phyloP scores from a whole-genome alignment of 2,888 invertebrate genomes.

The Scotopteryx bipunctaria region DNA sequence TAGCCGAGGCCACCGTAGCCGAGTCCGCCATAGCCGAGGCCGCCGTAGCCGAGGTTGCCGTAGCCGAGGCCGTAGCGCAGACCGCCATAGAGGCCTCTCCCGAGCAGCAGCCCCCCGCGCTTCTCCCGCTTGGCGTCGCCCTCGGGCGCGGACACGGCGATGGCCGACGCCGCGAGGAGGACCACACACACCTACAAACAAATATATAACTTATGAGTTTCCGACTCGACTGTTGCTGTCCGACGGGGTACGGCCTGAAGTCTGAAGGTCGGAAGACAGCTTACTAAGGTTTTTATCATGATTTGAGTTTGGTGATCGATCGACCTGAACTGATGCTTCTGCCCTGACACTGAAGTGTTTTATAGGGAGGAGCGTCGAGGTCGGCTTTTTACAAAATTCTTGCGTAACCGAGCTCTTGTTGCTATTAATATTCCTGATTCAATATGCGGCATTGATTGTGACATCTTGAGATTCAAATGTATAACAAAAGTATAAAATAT shows the following conservation, averaged over 20 bases:
- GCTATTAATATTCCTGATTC: slow-evolving; percentile 29
- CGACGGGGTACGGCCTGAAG: too few species aligned
- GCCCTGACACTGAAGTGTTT: slow-evolving; percentile 28
- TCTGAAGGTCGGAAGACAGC: slow-evolving; percentile 30
- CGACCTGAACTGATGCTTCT: slow-evolving; percentile 33
- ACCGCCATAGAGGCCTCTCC: too few species aligned
- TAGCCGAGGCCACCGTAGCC: slow-evolving; percentile 33
- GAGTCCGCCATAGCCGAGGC: slow-evolving; percentile 28
- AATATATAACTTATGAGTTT: too few species aligned
- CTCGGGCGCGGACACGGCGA: slow-evolving; percentile 5
- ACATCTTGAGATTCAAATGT: slow-evolving; percentile 12
- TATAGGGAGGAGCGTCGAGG: slow-evolving; percentile 38
- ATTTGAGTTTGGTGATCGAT: slow-evolving; percentile 17
- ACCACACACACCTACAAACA: slow-evolving; percentile 44
- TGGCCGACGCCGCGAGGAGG: slow-evolving; percentile 43
- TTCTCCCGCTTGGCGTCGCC: slow-evolving; percentile 48
- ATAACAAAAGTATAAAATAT: slow-evolving; percentile 6
- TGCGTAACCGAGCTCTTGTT: slow-evolving; percentile 37
- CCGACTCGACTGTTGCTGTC: too few species aligned
- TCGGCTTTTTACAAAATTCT: slow-evolving; percentile 42
- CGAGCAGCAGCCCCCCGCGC: slow-evolving; percentile 42
- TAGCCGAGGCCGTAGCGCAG: slow-evolving; percentile 16
- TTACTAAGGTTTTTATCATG: slow-evolving; percentile 53
- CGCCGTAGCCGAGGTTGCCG: slow-evolving; percentile 22
- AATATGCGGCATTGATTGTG: slow-evolving; percentile 31